Base-by-base conservation (phyloP, 2,888 invertebrate genomes). In the Crematogaster levior region DNA sequence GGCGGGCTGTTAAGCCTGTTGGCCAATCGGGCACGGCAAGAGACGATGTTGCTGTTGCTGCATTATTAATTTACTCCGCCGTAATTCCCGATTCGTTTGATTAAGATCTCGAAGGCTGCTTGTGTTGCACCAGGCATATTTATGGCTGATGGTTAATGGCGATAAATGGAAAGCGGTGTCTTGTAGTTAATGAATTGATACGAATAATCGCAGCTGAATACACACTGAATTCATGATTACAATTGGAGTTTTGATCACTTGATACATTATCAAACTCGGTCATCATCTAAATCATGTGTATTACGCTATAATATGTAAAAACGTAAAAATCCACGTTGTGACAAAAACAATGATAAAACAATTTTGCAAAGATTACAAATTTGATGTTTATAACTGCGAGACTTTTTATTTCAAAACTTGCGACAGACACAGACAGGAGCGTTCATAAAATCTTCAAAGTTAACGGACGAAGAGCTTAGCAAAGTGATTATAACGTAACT, bases 401-500 rank as follows among this genome's bases (percentile, higher is more conserved):
- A 30, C 24, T 34, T 70, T 79, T 79, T 56, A 30, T 9, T 70
- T 46, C 18, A 4, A 18, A 43, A 79, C 68, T 68, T 58, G 53
- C 37, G 56, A 43, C 70, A 56, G n/a, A 40, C 21, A 30, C 30
- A 30, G 34, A 24, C 53, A 24, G 34, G 51, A n/a, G 24, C 56
- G 70, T 5, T 43, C 56, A 34, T 70, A 79, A 79, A 79, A 79
- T 79, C 70, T 70, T 56, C 43, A 51, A 79, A 79, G 70, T 79
- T 79, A 79, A 79, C 56, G 24, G 34, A 56, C 70, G 56, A 43
- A 34, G 77, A 79, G 77, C 70, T 79, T 79, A 70, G 77, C 43
- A 70, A 79, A 79, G 77, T 79, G 77, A 79, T 79, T 68, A 79
- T 79, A 56, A 70, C 77, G 56, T 70, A 68, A 79, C 70, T 79